Percentiles rank a stretch among this genome's conserved stretches.
Evolutionary conservation across 2,113 vertebrate species (phyloP).

Genomic region (Aix galericulata): DNA sequence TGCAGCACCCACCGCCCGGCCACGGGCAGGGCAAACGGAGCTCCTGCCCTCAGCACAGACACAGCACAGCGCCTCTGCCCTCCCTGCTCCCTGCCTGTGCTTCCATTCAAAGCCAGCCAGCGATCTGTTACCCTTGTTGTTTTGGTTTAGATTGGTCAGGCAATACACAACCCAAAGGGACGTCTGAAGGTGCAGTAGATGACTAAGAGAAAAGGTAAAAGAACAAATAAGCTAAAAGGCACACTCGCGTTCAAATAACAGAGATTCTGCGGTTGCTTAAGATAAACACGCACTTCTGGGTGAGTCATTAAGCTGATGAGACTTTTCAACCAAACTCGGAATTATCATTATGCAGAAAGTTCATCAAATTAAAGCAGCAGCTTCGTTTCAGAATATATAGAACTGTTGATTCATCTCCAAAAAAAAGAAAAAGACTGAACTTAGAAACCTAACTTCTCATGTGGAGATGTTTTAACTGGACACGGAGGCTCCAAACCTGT

Average conservation of each 20-base stretch:
- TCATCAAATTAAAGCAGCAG: not conserved
- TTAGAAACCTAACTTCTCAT: too few species aligned
- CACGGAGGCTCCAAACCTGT: not conserved
- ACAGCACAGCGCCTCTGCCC: fast-evolving
- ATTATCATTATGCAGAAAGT: not conserved
- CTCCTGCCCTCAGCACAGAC: not conserved
- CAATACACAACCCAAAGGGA: not conserved
- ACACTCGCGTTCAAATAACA: not conserved
- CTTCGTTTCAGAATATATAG: not conserved
- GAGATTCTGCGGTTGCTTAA: fast-evolving
- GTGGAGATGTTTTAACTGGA: not conserved
- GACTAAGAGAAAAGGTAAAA: not conserved
- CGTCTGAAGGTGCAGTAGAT: fast-evolving
- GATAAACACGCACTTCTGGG: not conserved
- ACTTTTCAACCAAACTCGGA: not conserved
- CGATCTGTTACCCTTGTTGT: fast-evolving
- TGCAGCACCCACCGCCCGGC: not conserved
- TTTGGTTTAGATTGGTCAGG: not conserved
- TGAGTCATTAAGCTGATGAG: not conserved
- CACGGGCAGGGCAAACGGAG: too few species aligned
- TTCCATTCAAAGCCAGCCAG: not conserved
- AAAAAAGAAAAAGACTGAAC: not conserved
- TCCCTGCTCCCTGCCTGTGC: too few species aligned
- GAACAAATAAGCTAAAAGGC: not conserved
- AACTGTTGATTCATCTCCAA: not conserved